A percentile compares a stretch with the other conserved stretches of the same genome.
Evolutionary conservation across 2,113 vertebrate species (phyloP).

Genomic region (Bungarus multicinctus): DNA sequence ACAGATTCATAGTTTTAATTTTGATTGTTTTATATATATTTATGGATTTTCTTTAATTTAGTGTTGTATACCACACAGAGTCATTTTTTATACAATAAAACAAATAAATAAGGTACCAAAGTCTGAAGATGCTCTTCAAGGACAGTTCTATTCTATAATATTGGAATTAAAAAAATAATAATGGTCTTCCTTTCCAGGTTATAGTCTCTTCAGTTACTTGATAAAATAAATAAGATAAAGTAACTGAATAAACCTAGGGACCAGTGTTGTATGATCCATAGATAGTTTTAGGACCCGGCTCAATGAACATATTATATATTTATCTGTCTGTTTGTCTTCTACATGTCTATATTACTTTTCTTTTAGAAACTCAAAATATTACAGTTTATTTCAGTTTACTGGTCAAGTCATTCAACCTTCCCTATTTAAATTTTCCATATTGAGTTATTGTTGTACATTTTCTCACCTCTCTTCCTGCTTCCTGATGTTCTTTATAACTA

Average conservation of each 20-base stretch:
- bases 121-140: background rate
- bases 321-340: background rate
- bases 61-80: background rate
- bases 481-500: too few relatives aligned
- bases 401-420: background rate
- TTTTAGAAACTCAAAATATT: background rate
- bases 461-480: too few relatives aligned
- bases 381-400: background rate
- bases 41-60: background rate
- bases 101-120: background rate
- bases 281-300: background rate
- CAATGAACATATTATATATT: background rate
- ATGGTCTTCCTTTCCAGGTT: background rate
- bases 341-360: background rate
- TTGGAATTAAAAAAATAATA: background rate
- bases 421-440: background rate
- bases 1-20: background rate
- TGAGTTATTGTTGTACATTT: too few relatives aligned
- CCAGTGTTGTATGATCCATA: background rate
- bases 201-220: background rate
- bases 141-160: background rate
- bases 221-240: background rate
- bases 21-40: background rate
- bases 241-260: background rate
- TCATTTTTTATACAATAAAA: background rate